Percentiles rank a stretch among this genome's conserved stretches.
phyloP scores from a whole-genome alignment of 2,888 invertebrate species.

The Polyploca ridens region DNA sequence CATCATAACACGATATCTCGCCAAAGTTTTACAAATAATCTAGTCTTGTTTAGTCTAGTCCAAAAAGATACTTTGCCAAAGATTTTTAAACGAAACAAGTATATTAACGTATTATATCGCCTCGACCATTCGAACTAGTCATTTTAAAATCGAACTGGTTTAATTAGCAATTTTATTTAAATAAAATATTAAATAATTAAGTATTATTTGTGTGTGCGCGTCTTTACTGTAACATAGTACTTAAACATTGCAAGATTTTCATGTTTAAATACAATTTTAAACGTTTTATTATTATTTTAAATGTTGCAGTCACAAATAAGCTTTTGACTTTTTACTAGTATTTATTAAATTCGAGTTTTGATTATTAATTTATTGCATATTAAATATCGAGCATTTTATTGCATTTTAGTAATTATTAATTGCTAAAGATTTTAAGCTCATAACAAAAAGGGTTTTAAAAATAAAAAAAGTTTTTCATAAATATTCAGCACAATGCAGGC shows the following conservation, averaged over 20 bases:
- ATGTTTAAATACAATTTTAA: background rate
- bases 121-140: slow-evolving; percentile 73
- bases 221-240: background rate
- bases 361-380: too few species aligned
- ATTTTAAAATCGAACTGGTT: slow-evolving; percentile 38
- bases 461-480: background rate
- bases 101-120: slow-evolving; percentile 29
- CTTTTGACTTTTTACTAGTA: background rate
- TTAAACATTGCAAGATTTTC: background rate
- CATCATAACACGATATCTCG: slow-evolving; percentile 28
- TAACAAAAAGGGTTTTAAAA: background rate
- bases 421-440: background rate
- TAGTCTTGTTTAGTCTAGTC: slow-evolving; percentile 65
- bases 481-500: slow-evolving; percentile 61
- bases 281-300: background rate
- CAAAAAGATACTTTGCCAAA: slow-evolving; percentile 56
- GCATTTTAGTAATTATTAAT: background rate
- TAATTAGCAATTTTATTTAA: slow-evolving; percentile 4
- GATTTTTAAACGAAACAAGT: slow-evolving; percentile 43
- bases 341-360: background rate
- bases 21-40: slow-evolving; percentile 45
- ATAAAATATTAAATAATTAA: background rate
- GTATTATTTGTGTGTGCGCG: background rate
- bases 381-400: too few species aligned
- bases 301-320: too few species aligned